These are phyloP conservation scores for Chamaea fasciata DNA, from an alignment of 2,113 vertebrate species.

Conservation along the genomic window DNA sequence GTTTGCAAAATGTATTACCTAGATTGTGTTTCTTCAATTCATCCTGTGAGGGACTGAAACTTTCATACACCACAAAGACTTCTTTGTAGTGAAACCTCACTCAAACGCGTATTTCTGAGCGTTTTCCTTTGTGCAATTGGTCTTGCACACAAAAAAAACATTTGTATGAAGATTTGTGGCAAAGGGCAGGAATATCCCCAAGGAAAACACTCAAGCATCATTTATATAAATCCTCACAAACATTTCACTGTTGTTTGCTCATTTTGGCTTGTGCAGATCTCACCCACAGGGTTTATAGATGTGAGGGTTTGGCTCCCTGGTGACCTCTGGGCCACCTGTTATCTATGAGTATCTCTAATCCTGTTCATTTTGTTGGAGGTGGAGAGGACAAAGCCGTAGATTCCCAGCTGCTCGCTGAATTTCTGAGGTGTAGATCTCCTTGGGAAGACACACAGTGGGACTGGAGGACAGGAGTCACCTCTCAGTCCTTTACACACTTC, in stretches of 20 bases:
- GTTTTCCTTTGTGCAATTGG: neutral
- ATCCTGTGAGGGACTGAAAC: neutral
- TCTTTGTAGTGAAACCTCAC: neutral
- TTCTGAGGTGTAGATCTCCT: neutral
- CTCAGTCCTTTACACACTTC: neutral
- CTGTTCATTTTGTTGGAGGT: neutral
- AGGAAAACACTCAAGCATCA: neutral
- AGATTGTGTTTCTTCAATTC: neutral
- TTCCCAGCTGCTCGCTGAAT: neutral
- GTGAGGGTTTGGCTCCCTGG: neutral
- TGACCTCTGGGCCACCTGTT: neutral
- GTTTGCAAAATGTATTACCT: neutral
- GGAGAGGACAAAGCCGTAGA: neutral
- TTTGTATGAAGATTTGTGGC: neutral
- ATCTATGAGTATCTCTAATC: neutral
- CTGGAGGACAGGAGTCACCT: neutral
- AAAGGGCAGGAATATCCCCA: neutral
- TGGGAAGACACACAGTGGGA: neutral
- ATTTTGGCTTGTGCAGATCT: neutral
- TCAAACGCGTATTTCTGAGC: neutral
- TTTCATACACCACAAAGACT: neutral
- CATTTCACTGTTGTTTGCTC: neutral
- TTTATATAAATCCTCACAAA: neutral
- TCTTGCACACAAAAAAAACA: neutral
- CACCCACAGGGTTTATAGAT: rapidly evolving